These are phyloP conservation scores for Eristalis intricaria DNA, from an alignment of 2,888 invertebrate species.

Conservation along the genomic window DNA sequence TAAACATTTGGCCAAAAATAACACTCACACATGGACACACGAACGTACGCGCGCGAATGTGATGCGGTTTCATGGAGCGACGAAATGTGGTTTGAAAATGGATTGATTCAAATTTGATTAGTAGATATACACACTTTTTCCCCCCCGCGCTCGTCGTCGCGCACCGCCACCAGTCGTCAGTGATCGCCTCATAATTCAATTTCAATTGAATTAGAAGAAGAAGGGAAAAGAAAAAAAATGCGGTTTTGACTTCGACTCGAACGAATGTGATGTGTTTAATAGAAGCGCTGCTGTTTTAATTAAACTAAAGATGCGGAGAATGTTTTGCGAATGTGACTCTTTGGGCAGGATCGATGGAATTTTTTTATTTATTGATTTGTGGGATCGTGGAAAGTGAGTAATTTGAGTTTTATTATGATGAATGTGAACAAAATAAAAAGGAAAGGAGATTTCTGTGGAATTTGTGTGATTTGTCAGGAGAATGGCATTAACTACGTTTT, in stretches of 20 bases:
- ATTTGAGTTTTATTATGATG: conserved; percentile 3
- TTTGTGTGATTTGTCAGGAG: too few relatives aligned
- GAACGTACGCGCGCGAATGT: conserved; percentile 16
- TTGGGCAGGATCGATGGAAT: conserved; percentile 3
- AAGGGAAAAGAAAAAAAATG: conserved; percentile 10
- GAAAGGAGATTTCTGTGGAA: too few relatives aligned
- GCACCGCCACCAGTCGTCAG: neutral
- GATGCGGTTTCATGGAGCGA: conserved; percentile 2
- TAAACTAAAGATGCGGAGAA: conserved; percentile 16
- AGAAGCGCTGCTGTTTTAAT: neutral
- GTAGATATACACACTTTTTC: conserved; percentile 24
- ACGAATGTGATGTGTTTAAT: neutral
- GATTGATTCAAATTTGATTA: conserved; percentile 67
- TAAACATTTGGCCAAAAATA: conserved; percentile 71
- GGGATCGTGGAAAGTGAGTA: conserved; percentile 35
- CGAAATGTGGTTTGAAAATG: conserved; percentile 49
- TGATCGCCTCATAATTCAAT: conserved; percentile 49
- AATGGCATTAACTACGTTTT: too few relatives aligned
- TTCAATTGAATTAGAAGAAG: conserved; percentile 62
- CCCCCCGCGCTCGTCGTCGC: too few relatives aligned
- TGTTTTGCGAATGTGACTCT: conserved; percentile 43
- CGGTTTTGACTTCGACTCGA: neutral
- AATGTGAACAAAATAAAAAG: neutral
- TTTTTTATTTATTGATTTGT: conserved; percentile 53
- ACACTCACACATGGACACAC: conserved; percentile 56